Percentiles rank a stretch among this genome's conserved stretches.
These are phyloP conservation scores for Drosophila gunungcola DNA, from an alignment of 1,140 invertebrate genomes.

Conservation along the genomic window DNA sequence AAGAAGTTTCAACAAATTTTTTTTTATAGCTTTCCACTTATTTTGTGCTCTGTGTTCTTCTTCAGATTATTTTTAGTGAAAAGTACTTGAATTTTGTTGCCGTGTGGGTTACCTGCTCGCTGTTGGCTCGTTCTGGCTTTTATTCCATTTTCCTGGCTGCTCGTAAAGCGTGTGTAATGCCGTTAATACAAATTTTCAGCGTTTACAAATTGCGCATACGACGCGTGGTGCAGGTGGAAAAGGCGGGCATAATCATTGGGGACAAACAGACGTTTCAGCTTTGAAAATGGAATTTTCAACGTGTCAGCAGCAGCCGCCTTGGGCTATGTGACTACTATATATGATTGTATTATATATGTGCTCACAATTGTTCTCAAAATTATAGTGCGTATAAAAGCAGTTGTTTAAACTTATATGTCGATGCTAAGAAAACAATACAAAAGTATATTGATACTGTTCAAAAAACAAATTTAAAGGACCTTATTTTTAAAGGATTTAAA, in stretches of 20 bases:
- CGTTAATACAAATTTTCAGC: constrained; percentile 80
- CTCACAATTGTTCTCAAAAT: background rate
- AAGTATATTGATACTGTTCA: too few relatives aligned
- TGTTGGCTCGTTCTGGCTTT: constrained; percentile 28
- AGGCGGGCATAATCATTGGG: constrained; percentile 27
- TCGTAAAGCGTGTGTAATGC: constrained; percentile 77
- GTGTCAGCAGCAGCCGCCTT: constrained; percentile 68
- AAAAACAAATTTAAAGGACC: too few relatives aligned
- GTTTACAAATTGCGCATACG: constrained; percentile 80
- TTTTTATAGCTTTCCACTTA: background rate
- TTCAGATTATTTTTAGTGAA: background rate
- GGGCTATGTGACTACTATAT: constrained; percentile 7
- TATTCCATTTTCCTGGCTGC: constrained; percentile 49
- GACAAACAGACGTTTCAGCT: constrained; percentile 56
- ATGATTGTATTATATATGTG: background rate
- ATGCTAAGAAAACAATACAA: too few relatives aligned
- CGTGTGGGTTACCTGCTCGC: constrained; percentile 11
- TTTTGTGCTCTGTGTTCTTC: background rate
- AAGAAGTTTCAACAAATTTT: too few relatives aligned
- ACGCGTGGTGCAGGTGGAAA: constrained; percentile 53
- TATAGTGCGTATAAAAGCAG: background rate
- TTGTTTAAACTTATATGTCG: too few relatives aligned
- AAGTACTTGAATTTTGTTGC: constrained; percentile 1
- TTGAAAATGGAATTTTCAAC: constrained; percentile 75
- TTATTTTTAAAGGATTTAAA: too few relatives aligned